Conservation (phyloP, 2,113 vertebrate species). For the Pangasianodon hypophthalmus region DNA sequence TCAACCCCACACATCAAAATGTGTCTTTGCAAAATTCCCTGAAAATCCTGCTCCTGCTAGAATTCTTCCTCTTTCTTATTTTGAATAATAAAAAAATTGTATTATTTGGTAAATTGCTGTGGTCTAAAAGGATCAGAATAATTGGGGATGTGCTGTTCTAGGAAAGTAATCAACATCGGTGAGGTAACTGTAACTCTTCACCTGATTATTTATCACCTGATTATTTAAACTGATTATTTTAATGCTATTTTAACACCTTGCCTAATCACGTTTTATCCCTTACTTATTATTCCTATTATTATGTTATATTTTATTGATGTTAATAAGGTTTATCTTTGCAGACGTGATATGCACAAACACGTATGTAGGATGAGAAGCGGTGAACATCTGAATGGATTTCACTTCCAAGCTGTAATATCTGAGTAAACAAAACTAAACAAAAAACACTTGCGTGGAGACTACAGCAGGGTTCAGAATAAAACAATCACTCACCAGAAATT, state of each 20-base stretch:
- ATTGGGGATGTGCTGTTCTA: background rate
- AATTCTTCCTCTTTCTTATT: background rate
- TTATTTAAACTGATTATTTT: too few relatives aligned
- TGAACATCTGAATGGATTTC: background rate
- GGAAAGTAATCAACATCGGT: background rate
- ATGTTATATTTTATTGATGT: background rate
- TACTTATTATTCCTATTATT: background rate
- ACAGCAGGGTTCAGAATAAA: conserved; percentile 45
- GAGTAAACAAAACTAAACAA: conserved; percentile 39
- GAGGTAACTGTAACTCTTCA: background rate
- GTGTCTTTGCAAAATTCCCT: background rate
- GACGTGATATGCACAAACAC: background rate
- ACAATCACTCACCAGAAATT: conserved; percentile 55
- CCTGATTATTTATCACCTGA: too few relatives aligned
- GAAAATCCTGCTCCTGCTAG: background rate
- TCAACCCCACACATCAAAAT: background rate
- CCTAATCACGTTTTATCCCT: background rate
- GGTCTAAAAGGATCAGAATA: background rate
- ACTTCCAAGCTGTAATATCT: background rate
- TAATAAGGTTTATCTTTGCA: background rate
- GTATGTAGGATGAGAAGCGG: background rate
- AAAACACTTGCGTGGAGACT: conserved; percentile 29
- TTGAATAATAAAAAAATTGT: background rate
- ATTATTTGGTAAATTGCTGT: background rate
- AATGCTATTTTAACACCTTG: too few relatives aligned